Evolutionary conservation across 2,797 vertebrate species (phyloP).

Genomic region (Phoxinus dragarum): DNA sequence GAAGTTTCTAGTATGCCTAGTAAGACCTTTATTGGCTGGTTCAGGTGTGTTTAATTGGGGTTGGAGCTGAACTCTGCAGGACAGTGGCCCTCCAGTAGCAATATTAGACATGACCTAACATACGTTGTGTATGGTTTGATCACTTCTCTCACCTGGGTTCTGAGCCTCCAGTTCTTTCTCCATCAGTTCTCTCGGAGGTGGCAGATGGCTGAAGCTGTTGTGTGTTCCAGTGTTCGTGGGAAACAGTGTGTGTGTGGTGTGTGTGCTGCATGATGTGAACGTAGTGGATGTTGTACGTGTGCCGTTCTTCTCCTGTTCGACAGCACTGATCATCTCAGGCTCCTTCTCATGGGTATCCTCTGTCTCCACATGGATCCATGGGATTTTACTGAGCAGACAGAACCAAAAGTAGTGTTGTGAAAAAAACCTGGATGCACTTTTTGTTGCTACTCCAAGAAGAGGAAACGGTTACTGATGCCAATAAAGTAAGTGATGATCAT

Average conservation of each 20-base stretch:
- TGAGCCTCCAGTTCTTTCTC: constrained; percentile 90
- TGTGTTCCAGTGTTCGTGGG: constrained; percentile 33
- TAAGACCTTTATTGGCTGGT: neutral
- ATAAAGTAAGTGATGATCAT: constrained; percentile 3
- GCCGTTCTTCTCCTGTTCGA: constrained; percentile 87
- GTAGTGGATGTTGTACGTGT: constrained; percentile 34
- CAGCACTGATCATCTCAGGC: constrained; percentile 93
- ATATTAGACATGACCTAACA: neutral
- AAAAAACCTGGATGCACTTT: neutral
- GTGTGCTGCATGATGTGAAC: constrained; percentile 31
- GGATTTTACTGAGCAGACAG: constrained; percentile 87
- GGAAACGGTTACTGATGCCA: neutral
- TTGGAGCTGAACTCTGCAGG: neutral
- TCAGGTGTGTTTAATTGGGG: neutral
- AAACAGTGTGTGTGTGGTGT: constrained; percentile 24
- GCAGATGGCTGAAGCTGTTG: constrained; percentile 78
- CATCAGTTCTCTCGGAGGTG: constrained; percentile 87
- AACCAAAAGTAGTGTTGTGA: neutral
- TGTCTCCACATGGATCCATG: constrained; percentile 95
- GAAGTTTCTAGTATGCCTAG: neutral
- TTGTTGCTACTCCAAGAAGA: constrained; percentile 1
- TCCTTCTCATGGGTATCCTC: constrained; percentile 96
- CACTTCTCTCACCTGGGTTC: constrained; percentile 81
- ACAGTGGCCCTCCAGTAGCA: neutral
- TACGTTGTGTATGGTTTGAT: neutral